These are phyloP conservation scores for Actinemys pallida DNA, from an alignment of 2,113 vertebrate species.

Conservation along the genomic window DNA sequence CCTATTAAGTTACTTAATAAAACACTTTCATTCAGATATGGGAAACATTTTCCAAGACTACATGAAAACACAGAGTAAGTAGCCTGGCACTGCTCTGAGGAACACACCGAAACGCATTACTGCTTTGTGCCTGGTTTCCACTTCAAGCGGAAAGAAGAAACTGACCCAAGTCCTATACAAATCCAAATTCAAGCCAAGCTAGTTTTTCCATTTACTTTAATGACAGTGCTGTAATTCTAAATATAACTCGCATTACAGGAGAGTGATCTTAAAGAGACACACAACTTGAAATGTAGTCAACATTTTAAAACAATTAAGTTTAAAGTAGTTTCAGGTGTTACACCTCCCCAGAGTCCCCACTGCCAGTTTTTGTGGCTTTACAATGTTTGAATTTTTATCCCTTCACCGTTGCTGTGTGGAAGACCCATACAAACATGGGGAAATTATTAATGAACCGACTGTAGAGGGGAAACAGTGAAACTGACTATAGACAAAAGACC, in stretches of 20 bases:
- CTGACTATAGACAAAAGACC: not conserved
- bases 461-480: not conserved
- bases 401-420: not conserved
- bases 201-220: fast-evolving
- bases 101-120: fast-evolving
- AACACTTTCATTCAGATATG: not conserved
- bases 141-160: not conserved
- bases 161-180: not conserved
- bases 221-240: not conserved
- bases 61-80: fast-evolving
- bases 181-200: not conserved
- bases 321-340: not conserved
- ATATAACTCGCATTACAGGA: not conserved
- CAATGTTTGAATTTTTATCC: not conserved
- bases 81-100: not conserved
- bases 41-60: not conserved
- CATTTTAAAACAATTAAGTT: not conserved
- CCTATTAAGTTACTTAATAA: not conserved
- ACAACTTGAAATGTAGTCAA: not conserved
- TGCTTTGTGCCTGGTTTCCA: not conserved
- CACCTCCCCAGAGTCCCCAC: not conserved
- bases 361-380: not conserved
- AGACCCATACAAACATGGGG: not conserved
- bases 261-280: not conserved
- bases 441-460: not conserved